Percentiles rank a stretch among this genome's conserved stretches.
Evolutionary conservation across 2,888 invertebrate species (phyloP).

Genomic region (Heliconius charithonia): DNA sequence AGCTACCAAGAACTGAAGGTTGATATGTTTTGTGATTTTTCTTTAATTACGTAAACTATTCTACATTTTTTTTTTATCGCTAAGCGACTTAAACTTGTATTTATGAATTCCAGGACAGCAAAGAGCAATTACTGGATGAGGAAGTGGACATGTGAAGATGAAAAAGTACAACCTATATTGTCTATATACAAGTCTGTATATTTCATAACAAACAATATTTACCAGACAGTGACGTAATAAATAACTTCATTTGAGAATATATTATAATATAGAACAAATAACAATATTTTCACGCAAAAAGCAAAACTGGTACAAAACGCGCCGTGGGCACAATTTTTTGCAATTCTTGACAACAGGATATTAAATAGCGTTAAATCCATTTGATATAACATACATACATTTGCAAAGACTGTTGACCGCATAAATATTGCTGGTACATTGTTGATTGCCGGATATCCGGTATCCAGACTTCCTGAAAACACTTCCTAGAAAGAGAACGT

Average conservation of each 20-base stretch:
- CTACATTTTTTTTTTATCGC: too few relatives aligned
- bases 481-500: slow-evolving; percentile 27
- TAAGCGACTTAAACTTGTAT: too few relatives aligned
- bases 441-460: slow-evolving; percentile 39
- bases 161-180: neutral
- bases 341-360: slow-evolving; percentile 32
- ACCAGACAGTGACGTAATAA: neutral
- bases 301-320: slow-evolving; percentile 1
- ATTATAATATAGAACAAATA: neutral
- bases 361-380: slow-evolving; percentile 29
- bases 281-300: neutral
- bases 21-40: too few relatives aligned
- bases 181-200: neutral
- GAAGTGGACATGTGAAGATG: neutral
- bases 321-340: slow-evolving; percentile 23
- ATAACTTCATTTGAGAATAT: neutral
- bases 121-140: too few relatives aligned
- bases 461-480: slow-evolving; percentile 27
- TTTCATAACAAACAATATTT: neutral
- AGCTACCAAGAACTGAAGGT: too few relatives aligned
- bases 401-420: slow-evolving; percentile 15
- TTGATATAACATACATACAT: slow-evolving; percentile 22
- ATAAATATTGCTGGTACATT: slow-evolving; percentile 23
- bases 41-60: too few relatives aligned
- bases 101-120: too few relatives aligned